Evolutionary conservation across 1,140 invertebrate species (phyloP).

Genomic region (Scaptodrosophila lebanonensis): DNA sequence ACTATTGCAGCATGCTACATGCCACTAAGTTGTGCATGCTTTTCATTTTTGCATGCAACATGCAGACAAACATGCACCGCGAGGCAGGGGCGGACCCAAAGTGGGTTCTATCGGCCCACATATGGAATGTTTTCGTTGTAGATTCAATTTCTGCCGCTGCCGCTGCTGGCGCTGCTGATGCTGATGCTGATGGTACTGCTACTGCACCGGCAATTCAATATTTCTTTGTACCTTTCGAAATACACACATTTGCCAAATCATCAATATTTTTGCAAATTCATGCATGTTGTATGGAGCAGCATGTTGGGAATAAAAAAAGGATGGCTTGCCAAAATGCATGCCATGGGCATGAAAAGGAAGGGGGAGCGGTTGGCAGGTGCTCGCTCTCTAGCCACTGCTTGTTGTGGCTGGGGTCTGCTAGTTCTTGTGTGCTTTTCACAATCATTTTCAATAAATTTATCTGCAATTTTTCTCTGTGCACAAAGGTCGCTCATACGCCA

Average conservation of each 20-base stretch:
- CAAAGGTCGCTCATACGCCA: conserved; percentile 27
- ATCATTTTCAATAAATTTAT: conserved; percentile 75
- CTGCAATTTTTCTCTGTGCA: conserved; percentile 41
- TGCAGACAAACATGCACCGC: too few relatives aligned
- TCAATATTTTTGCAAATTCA: conserved; percentile 60
- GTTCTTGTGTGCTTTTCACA: conserved; percentile 13
- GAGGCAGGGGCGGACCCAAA: background rate
- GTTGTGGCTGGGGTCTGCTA: background rate
- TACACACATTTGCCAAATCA: conserved; percentile 70
- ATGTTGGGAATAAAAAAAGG: too few relatives aligned
- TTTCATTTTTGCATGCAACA: conserved; percentile 2
- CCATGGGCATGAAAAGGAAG: conserved; percentile 13
- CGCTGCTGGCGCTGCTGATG: conserved; percentile 13
- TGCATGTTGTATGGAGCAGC: conserved; percentile 45
- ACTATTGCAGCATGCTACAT: conserved; percentile 40
- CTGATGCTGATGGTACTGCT: conserved; percentile 17
- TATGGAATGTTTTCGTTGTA: conserved; percentile 61
- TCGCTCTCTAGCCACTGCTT: conserved; percentile 11
- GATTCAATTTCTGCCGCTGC: too few relatives aligned
- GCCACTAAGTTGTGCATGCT: conserved; percentile 65
- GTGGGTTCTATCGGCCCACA: conserved; percentile 24
- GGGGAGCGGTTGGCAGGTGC: conserved; percentile 1
- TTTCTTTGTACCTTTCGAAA: conserved; percentile 56
- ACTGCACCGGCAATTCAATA: conserved; percentile 58
- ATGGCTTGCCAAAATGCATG: conserved; percentile 16